Conservation (phyloP, 2,797 vertebrate species). For the Chloroceryle amazona region DNA sequence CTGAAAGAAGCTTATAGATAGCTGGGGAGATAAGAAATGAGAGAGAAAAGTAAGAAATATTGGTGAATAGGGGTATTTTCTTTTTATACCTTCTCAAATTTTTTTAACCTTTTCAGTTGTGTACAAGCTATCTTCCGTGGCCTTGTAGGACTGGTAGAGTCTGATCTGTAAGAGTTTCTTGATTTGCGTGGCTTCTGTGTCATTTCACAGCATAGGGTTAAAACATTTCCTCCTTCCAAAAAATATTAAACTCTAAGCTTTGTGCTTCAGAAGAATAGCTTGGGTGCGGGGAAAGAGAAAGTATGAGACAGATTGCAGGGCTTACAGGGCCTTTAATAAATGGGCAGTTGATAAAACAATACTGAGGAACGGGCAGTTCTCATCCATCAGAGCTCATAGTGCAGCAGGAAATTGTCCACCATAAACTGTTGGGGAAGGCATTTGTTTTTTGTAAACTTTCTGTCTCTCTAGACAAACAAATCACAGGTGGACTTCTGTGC, state of each 20-base stretch:
- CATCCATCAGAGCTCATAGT: slow-evolving; percentile 72
- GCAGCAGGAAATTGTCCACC: slow-evolving; percentile 78
- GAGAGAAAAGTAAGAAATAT: not conserved
- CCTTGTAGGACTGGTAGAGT: not conserved
- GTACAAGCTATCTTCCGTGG: not conserved
- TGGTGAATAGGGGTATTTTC: not conserved
- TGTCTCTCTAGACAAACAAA: slow-evolving; percentile 34
- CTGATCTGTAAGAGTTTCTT: not conserved
- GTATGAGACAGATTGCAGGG: slow-evolving; percentile 53
- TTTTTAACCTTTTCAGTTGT: not conserved
- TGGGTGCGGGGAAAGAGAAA: slow-evolving; percentile 43
- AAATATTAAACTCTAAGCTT: slow-evolving; percentile 48
- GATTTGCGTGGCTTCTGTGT: not conserved
- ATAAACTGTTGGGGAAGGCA: slow-evolving; percentile 55
- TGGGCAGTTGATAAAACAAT: slow-evolving; percentile 78
- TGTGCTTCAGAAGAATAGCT: slow-evolving; percentile 69
- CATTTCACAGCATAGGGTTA: slow-evolving; percentile 8
- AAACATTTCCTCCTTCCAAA: not conserved
- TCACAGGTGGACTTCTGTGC: slow-evolving; percentile 58
- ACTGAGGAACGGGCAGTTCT: slow-evolving; percentile 76
- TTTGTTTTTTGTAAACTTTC: slow-evolving; percentile 61
- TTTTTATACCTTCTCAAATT: not conserved
- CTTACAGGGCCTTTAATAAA: slow-evolving; percentile 78
- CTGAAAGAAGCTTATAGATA: not conserved
- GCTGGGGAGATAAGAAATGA: not conserved